A percentile compares a stretch with the other conserved stretches of the same genome.
phyloP scores from a whole-genome alignment of 2,888 invertebrate genomes.

The Amiota communis region DNA sequence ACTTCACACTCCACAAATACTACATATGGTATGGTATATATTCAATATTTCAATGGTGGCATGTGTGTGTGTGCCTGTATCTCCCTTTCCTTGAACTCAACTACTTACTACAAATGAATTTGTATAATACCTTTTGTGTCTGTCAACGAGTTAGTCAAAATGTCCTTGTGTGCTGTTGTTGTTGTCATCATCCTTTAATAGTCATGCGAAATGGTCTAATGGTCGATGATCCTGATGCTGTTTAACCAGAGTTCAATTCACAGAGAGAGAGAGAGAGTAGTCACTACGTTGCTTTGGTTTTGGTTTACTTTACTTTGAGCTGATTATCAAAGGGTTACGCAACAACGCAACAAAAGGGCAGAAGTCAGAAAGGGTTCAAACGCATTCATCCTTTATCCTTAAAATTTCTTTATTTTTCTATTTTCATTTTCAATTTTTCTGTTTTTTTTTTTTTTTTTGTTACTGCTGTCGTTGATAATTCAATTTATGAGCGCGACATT shows the following conservation, averaged over 20 bases:
- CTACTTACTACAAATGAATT: no score
- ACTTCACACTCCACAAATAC: no score
- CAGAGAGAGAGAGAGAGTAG: not conserved
- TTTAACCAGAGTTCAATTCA: no score
- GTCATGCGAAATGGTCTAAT: no score
- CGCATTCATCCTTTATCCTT: slow-evolving; percentile 42
- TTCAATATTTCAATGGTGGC: no score
- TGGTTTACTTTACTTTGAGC: not conserved
- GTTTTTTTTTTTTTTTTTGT: slow-evolving; percentile 37
- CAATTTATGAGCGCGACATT: slow-evolving; percentile 56
- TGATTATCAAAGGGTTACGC: not conserved
- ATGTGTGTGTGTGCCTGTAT: no score
- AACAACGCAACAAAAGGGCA: not conserved
- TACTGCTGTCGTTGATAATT: slow-evolving; percentile 49
- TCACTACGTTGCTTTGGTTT: not conserved
- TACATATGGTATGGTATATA: no score
- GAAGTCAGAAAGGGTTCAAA: slow-evolving; percentile 24
- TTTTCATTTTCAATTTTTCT: slow-evolving; percentile 32
- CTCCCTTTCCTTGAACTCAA: no score
- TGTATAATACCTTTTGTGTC: no score
- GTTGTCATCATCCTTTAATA: not conserved
- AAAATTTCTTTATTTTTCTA: slow-evolving; percentile 35
- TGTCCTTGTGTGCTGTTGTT: not conserved
- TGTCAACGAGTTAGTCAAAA: no score
- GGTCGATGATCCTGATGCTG: no score